Percentiles rank a stretch among this genome's conserved stretches.
Conservation (phyloP, 1,140 invertebrate species). For the Bombus confusus region DNA sequence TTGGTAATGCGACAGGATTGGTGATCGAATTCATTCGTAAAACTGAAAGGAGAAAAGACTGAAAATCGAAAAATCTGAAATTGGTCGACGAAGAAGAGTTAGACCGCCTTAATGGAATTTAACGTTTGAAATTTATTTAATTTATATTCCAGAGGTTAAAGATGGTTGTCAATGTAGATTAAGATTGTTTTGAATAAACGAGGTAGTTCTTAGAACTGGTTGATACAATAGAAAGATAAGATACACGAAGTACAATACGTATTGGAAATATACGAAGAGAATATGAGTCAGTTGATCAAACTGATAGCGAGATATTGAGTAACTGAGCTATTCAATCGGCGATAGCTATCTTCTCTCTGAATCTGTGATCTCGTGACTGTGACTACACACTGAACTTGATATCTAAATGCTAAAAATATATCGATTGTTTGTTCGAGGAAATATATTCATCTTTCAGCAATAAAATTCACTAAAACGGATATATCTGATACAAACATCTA, state of each 20-base stretch:
- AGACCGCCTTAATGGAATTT: background rate
- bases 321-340: background rate
- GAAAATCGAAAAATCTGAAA: too few species aligned
- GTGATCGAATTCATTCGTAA: too few species aligned
- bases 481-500: too few species aligned
- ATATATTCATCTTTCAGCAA: background rate
- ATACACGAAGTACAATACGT: background rate
- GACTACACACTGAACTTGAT: background rate
- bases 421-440: background rate
- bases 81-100: too few species aligned
- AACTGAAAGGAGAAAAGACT: too few species aligned
- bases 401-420: background rate
- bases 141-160: background rate
- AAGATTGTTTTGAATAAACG: background rate
- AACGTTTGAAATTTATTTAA: background rate
- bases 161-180: background rate
- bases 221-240: background rate
- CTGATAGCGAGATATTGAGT: background rate
- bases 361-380: background rate
- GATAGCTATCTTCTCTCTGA: background rate
- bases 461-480: background rate
- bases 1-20: too few species aligned
- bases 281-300: background rate
- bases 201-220: background rate
- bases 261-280: background rate